Evolutionary conservation across 2,888 invertebrate species (phyloP).

Genomic region (Oscheius sp.): DNA sequence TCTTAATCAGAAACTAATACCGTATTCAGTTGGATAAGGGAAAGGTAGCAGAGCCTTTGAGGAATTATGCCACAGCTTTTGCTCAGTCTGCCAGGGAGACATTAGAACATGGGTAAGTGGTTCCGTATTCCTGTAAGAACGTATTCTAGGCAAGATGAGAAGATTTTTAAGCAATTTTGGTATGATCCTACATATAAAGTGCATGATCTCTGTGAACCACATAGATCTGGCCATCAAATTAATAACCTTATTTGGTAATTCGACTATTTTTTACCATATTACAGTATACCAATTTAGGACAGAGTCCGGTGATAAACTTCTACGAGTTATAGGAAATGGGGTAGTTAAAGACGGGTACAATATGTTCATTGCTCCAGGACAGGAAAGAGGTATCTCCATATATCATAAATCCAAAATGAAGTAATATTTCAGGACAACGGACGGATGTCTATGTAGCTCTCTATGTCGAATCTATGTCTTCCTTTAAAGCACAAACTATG

Average conservation of each 20-base stretch:
- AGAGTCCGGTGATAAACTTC: conserved; percentile 69
- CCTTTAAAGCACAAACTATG: conserved; percentile 73
- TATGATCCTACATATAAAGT: conserved; percentile 56
- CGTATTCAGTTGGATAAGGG: conserved; percentile 29
- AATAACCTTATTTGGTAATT: conserved; percentile 59
- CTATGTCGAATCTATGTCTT: conserved; percentile 73
- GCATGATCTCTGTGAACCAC: conserved; percentile 66
- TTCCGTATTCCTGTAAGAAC: not conserved
- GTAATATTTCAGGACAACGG: conserved; percentile 44
- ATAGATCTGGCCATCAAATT: conserved; percentile 62
- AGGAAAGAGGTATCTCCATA: conserved; percentile 50
- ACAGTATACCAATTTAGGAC: conserved; percentile 49
- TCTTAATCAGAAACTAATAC: not conserved
- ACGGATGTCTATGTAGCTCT: conserved; percentile 71
- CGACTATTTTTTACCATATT: not conserved
- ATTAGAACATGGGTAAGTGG: conserved; percentile 30
- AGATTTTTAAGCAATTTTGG: conserved; percentile 54
- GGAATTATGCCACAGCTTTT: conserved; percentile 37
- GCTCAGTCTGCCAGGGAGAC: conserved; percentile 40
- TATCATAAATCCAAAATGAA: not conserved
- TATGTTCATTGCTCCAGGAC: conserved; percentile 72
- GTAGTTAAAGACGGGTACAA: conserved; percentile 70
- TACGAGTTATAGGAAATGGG: conserved; percentile 67
- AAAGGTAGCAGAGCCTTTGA: conserved; percentile 36
- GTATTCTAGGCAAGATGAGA: conserved; percentile 44